phyloP scores from a whole-genome alignment of 1,140 invertebrate species.

The Drosophila micromelanica region DNA sequence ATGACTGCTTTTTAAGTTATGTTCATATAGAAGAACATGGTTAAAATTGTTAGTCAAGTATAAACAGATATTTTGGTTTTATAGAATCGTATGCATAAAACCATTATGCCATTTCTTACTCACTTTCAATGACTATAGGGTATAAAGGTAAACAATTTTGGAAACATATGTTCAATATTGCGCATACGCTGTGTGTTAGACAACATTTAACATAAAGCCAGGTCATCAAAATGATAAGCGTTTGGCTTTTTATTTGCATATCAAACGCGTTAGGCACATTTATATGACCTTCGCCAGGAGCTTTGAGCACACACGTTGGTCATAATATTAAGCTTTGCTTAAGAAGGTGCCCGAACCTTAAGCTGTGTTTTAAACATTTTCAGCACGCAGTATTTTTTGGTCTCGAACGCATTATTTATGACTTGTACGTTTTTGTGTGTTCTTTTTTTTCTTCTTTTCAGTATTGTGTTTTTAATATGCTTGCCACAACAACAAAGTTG shows the following conservation, averaged over 20 bases:
- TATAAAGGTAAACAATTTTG: constrained; percentile 4
- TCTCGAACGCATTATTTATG: constrained; percentile 75
- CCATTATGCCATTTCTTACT: too few species aligned
- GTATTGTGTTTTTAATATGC: constrained; percentile 21
- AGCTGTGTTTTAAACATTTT: constrained; percentile 64
- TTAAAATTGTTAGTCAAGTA: too few species aligned
- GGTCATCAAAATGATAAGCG: constrained; percentile 51
- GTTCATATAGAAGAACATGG: too few species aligned
- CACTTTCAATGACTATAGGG: too few species aligned
- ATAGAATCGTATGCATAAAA: too few species aligned
- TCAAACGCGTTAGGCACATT: constrained; percentile 64
- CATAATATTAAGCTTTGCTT: constrained; percentile 50
- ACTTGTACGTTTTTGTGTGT: constrained; percentile 48
- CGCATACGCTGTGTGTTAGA: constrained; percentile 53
- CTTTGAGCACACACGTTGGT: constrained; percentile 30
- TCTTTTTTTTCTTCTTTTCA: neutral
- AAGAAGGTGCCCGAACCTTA: constrained; percentile 39
- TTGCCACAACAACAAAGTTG: constrained; percentile 17
- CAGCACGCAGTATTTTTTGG: constrained; percentile 55
- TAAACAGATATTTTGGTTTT: too few species aligned
- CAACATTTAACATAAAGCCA: constrained; percentile 17
- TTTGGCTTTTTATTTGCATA: constrained; percentile 64
- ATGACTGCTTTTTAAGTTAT: too few species aligned
- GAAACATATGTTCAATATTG: constrained; percentile 41
- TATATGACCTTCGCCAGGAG: constrained; percentile 27